Conservation (phyloP, 2,113 vertebrate genomes). For the Larimichthys polyactis region DNA sequence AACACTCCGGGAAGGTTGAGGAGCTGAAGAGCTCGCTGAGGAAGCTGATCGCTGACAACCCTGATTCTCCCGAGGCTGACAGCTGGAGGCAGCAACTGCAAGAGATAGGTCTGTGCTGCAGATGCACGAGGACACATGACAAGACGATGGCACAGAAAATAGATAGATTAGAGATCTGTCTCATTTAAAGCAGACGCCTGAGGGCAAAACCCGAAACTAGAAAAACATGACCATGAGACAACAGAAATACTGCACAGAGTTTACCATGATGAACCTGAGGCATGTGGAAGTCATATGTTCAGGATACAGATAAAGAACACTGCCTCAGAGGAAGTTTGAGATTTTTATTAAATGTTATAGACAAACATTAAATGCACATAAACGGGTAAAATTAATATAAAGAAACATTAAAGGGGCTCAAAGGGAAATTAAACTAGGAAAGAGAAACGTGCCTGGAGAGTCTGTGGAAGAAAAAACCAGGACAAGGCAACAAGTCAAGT, state of each 20-base stretch:
- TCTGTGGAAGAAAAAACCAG: too few relatives aligned
- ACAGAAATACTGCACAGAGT: background rate
- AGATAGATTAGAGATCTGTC: background rate
- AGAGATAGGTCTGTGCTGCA: slow-evolving; percentile 89
- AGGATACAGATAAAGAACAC: background rate
- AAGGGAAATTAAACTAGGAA: too few relatives aligned
- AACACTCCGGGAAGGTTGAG: slow-evolving; percentile 92
- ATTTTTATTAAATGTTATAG: background rate
- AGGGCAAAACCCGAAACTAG: background rate
- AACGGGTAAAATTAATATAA: background rate
- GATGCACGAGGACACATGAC: background rate
- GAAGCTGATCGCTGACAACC: slow-evolving; percentile 89
- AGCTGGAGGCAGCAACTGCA: slow-evolving; percentile 93
- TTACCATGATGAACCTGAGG: background rate
- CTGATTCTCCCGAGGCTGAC: slow-evolving; percentile 92
- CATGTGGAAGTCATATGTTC: background rate
- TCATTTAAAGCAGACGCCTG: background rate
- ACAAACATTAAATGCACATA: background rate
- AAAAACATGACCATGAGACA: background rate
- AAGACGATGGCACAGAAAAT: background rate
- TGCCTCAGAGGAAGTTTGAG: slow-evolving; percentile 1
- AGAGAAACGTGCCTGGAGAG: too few relatives aligned
- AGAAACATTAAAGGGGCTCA: too few relatives aligned
- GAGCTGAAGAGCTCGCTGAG: slow-evolving; percentile 89
- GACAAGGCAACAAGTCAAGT: too few relatives aligned